phyloP scores from a whole-genome alignment of 2,113 vertebrate species.

The Cervus canadensis region DNA sequence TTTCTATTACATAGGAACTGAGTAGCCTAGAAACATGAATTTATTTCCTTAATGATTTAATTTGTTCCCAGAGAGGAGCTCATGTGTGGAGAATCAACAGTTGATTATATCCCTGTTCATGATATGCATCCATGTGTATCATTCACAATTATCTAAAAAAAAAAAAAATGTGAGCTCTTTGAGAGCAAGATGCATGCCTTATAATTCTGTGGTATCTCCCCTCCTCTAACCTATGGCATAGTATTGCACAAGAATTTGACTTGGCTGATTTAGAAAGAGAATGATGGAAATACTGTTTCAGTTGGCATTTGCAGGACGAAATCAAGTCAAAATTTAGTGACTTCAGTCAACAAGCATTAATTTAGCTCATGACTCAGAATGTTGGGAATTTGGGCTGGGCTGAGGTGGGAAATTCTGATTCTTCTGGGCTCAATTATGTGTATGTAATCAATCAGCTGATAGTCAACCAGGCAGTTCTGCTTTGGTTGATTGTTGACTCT shows the following conservation, averaged over 20 bases:
- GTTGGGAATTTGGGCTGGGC: background rate
- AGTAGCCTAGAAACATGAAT: background rate
- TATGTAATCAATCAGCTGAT: background rate
- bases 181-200: background rate
- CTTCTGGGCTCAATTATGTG: background rate
- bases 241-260: background rate
- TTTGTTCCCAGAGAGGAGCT: background rate
- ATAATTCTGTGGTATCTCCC: background rate
- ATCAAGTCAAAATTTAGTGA: background rate
- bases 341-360: background rate
- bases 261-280: background rate
- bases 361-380: background rate
- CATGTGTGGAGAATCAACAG: background rate
- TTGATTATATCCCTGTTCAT: background rate
- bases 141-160: background rate
- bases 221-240: background rate
- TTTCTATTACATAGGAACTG: background rate
- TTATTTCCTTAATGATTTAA: background rate
- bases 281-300: background rate
- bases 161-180: background rate
- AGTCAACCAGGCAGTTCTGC: background rate
- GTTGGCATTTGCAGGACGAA: background rate
- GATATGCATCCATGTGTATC: background rate
- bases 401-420: background rate
- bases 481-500: background rate